Conservation (phyloP, 1,140 invertebrate species). For the Araneus ventricosus region DNA sequence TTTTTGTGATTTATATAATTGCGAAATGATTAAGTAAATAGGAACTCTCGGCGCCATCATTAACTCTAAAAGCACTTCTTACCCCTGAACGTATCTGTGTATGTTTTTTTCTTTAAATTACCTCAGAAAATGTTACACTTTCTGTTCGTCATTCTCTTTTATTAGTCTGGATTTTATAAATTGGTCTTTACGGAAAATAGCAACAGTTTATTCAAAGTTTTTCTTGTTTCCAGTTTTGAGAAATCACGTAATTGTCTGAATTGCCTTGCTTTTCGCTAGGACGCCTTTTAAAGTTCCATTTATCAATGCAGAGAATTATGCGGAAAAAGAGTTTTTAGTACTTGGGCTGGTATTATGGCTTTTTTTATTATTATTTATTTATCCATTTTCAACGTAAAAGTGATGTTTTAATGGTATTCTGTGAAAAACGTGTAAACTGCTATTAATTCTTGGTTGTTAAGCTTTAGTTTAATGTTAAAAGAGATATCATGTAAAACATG, state of each 20-base stretch:
- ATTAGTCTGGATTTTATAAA: conserved; percentile 54
- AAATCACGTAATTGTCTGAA: conserved; percentile 46
- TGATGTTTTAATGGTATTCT: neutral
- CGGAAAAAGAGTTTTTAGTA: neutral
- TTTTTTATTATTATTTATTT: neutral
- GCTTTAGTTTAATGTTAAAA: too few species aligned
- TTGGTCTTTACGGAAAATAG: neutral
- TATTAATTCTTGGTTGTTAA: neutral
- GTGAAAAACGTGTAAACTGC: neutral
- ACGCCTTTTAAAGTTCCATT: conserved; percentile 31
- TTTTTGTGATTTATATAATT: conserved; percentile 55
- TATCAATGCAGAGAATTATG: neutral
- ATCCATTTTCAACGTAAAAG: neutral
- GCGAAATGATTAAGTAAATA: conserved; percentile 62
- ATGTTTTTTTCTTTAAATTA: conserved; percentile 24
- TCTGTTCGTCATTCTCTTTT: conserved; percentile 12
- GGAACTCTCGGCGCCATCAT: conserved; percentile 17
- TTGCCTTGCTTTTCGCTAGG: neutral
- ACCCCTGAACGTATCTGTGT: neutral
- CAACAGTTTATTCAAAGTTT: conserved; percentile 12
- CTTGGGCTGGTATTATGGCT: neutral
- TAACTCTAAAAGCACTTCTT: conserved; percentile 39
- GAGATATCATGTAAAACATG: too few species aligned
- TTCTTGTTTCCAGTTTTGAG: conserved; percentile 15
- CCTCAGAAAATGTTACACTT: conserved; percentile 23